Percentiles rank a stretch among this genome's conserved stretches.
phyloP scores from a whole-genome alignment of 2,888 invertebrate genomes.

The Amphimallon solstitiale region DNA sequence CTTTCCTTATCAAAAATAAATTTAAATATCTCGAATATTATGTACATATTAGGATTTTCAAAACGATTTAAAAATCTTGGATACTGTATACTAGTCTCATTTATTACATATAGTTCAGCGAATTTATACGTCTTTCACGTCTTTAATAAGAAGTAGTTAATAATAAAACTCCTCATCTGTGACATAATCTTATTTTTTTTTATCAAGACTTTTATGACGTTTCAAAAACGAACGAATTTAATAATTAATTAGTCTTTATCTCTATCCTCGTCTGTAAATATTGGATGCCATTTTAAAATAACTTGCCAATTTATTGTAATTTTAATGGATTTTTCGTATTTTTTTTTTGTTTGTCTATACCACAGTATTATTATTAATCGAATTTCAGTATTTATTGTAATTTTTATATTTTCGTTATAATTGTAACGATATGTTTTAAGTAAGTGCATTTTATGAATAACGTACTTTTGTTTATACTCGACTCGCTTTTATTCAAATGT shows the following conservation, averaged over 20 bases:
- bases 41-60: no score
- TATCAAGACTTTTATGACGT: neutral
- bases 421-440: constrained; percentile 8
- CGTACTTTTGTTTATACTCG: neutral
- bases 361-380: constrained; percentile 29
- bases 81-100: no score
- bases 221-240: constrained; percentile 26
- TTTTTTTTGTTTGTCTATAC: constrained; percentile 22
- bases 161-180: neutral
- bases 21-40: no score
- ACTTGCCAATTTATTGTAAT: constrained; percentile 26
- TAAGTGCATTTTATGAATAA: constrained; percentile 9
- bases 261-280: constrained; percentile 26
- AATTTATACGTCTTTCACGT: neutral
- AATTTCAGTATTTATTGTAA: constrained; percentile 31
- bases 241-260: constrained; percentile 12
- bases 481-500: neutral
- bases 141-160: neutral
- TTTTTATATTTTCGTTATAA: neutral
- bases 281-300: constrained; percentile 28
- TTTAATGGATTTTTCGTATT: constrained; percentile 10
- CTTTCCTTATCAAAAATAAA: no score
- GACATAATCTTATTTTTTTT: neutral
- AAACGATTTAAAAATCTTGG: no score
- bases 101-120: no score